Evolutionary conservation across 2,113 vertebrate species (phyloP).

Genomic region (Brienomyrus longianalis): DNA sequence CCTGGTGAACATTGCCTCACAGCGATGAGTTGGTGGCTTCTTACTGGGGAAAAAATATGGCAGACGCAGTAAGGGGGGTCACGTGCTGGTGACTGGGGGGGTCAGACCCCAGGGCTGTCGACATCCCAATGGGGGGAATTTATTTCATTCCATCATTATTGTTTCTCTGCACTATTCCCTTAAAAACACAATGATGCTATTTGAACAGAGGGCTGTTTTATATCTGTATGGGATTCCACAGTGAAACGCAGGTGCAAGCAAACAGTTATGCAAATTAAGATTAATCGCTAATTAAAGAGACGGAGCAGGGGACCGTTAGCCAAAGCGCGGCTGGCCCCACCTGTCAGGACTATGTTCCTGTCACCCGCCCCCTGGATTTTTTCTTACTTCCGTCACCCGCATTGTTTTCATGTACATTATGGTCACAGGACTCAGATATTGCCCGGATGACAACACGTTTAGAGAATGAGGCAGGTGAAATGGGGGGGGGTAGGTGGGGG

Average conservation of each 20-base stretch:
- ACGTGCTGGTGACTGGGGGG: not conserved
- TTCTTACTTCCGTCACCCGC: not conserved
- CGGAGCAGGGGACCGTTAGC: constrained; percentile 31
- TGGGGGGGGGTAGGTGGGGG: not conserved
- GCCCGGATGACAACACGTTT: not conserved
- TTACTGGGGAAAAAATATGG: constrained; percentile 16
- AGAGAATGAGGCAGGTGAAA: not conserved
- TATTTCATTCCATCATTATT: not conserved
- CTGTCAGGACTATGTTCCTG: not conserved
- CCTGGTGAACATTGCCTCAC: constrained; percentile 43
- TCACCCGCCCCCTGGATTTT: not conserved
- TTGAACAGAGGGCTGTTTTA: not conserved
- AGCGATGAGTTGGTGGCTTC: constrained; percentile 46
- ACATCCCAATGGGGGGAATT: not conserved
- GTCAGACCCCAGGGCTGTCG: not conserved
- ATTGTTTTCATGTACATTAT: not conserved
- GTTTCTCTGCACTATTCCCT: not conserved
- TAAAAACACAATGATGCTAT: not conserved
- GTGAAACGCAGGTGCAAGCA: constrained; percentile 43
- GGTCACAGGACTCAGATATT: not conserved
- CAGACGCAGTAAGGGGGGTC: constrained; percentile 30
- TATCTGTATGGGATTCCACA: not conserved
- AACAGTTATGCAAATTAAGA: constrained; percentile 60
- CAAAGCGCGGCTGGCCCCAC: not conserved
- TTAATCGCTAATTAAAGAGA: constrained; percentile 60